phyloP scores from a whole-genome alignment of 2,113 vertebrate species.

The Gobius niger region DNA sequence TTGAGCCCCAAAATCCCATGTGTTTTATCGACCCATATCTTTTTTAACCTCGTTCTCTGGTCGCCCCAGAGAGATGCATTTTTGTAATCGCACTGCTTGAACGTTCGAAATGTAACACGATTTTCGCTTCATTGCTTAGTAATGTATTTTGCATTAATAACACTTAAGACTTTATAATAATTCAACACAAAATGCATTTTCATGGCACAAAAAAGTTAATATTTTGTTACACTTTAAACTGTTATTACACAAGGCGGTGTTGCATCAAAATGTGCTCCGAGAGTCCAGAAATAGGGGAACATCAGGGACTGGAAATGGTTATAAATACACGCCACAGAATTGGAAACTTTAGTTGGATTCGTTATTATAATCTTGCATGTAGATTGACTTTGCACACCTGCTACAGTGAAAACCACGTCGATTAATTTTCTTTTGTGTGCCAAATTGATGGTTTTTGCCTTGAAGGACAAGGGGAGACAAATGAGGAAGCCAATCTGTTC shows the following conservation, averaged over 20 bases:
- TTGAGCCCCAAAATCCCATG: constrained; percentile 59
- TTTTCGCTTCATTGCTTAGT: too few species aligned
- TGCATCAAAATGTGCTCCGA: background rate
- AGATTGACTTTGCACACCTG: constrained; percentile 17
- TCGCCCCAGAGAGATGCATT: constrained; percentile 2
- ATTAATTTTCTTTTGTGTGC: constrained; percentile 31
- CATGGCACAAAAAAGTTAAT: too few species aligned
- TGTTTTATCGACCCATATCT: constrained; percentile 73
- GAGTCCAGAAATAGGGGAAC: constrained; percentile 38
- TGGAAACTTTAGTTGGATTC: background rate
- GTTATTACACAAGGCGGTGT: too few species aligned
- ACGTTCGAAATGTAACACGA: too few species aligned
- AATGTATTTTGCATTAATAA: too few species aligned
- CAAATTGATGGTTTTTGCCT: constrained; percentile 56
- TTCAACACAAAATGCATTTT: too few species aligned
- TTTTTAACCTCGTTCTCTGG: constrained; percentile 61
- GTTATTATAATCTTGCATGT: constrained; percentile 11
- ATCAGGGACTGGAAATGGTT: constrained; percentile 17
- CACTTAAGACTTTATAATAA: too few species aligned
- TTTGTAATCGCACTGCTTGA: too few species aligned
- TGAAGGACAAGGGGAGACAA: constrained; percentile 59
- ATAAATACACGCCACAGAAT: background rate
- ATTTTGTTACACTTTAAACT: too few species aligned
- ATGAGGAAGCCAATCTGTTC: constrained; percentile 61
- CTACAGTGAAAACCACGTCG: constrained; percentile 16